phyloP scores from a whole-genome alignment of 2,888 invertebrate genomes.

The Teinopalpus imperialis region DNA sequence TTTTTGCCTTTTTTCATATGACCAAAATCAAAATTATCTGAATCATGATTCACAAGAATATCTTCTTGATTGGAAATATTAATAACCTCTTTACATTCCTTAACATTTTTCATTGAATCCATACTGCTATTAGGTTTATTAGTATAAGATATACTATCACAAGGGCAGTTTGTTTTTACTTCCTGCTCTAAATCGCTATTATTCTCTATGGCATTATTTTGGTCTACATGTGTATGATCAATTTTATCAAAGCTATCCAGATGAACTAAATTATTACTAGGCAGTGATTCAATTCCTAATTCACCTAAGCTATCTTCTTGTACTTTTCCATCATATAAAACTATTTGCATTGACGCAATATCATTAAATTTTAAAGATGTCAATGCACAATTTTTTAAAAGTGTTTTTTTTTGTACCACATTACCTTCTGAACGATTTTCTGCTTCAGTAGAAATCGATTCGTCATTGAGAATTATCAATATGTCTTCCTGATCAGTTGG shows the following conservation, averaged over 20 bases:
- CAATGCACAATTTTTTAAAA: background rate
- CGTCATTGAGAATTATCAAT: constrained; percentile 6
- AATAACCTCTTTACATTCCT: background rate
- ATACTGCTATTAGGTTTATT: too few relatives aligned
- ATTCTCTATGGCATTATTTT: background rate
- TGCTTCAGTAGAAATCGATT: background rate
- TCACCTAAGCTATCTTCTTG: background rate
- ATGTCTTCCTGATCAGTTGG: background rate
- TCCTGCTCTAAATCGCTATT: background rate
- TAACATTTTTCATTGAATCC: background rate
- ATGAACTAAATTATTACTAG: background rate
- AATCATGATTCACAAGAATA: background rate
- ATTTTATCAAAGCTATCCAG: background rate
- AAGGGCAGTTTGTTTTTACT: too few relatives aligned
- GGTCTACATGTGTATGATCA: background rate
- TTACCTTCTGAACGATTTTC: constrained; percentile 1
- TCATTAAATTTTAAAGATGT: constrained; percentile 1
- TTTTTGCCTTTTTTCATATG: too few relatives aligned
- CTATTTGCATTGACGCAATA: constrained; percentile 5
- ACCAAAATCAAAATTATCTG: too few relatives aligned
- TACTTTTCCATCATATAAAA: constrained; percentile 3
- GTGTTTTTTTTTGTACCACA: constrained; percentile 3
- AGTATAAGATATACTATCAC: too few relatives aligned
- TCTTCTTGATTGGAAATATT: background rate
- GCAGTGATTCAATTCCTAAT: background rate